A percentile compares a stretch with the other conserved stretches of the same genome.
Conservation (phyloP, 2,888 invertebrate species). For the Drosophila siamana region DNA sequence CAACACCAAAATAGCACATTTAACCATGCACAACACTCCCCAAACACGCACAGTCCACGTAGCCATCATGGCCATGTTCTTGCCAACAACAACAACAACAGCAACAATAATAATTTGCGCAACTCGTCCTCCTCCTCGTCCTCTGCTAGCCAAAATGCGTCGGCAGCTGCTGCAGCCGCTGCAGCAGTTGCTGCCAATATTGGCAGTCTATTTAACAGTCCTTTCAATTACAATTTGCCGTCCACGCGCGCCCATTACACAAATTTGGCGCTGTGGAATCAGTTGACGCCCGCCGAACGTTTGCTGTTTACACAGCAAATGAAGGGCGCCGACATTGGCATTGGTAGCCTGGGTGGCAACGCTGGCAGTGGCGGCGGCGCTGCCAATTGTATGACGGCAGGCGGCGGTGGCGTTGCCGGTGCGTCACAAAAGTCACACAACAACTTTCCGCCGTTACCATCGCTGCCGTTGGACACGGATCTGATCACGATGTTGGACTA, state of each 20-base stretch:
- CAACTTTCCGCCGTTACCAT: conserved; percentile 74
- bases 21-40: conserved; percentile 65
- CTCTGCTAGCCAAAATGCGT: conserved; percentile 18
- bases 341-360: conserved; percentile 1
- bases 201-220: conserved; percentile 59
- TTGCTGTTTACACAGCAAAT: conserved; percentile 81
- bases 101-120: conserved; percentile 33
- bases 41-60: conserved; percentile 60
- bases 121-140: conserved; percentile 31
- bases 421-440: conserved; percentile 27
- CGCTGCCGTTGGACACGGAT: conserved; percentile 81
- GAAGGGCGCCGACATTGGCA: conserved; percentile 54
- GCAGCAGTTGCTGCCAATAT: conserved; percentile 66
- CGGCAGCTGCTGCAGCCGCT: conserved; percentile 54
- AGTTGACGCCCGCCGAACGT: conserved; percentile 78
- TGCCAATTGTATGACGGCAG: conserved; percentile 9
- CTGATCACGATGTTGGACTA: conserved; percentile 82
- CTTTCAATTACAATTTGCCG: conserved; percentile 79
- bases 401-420: conserved; percentile 17
- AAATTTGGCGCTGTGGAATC: conserved; percentile 84
- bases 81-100: conserved; percentile 57
- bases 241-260: conserved; percentile 78
- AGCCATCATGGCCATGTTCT: conserved; percentile 68
- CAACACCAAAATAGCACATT: conserved; percentile 66
- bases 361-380: conserved; percentile 3